Percentiles rank a stretch among this genome's conserved stretches.
These are phyloP conservation scores for Parasteatoda tepidariorum DNA, from an alignment of 1,140 invertebrate genomes.

Conservation along the genomic window DNA sequence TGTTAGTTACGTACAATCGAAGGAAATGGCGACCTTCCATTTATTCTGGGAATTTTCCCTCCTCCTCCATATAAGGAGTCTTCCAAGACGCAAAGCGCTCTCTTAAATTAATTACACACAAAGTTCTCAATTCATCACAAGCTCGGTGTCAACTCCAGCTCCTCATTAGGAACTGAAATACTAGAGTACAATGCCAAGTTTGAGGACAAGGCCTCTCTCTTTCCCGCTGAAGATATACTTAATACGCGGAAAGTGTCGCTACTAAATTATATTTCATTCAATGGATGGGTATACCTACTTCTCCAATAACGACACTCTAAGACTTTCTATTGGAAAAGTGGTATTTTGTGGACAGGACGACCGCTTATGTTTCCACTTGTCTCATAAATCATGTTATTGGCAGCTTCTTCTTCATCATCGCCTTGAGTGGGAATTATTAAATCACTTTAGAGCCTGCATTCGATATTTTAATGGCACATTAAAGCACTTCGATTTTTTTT, in stretches of 20 bases:
- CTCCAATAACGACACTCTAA: background rate
- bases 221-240: background rate
- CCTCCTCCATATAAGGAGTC: background rate
- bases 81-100: constrained; percentile 3
- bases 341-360: background rate
- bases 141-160: constrained; percentile 10
- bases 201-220: background rate
- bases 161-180: constrained; percentile 29
- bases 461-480: no score
- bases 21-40: background rate
- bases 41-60: constrained; percentile 32
- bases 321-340: background rate
- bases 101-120: constrained; percentile 54
- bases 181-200: constrained; percentile 16
- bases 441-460: no score
- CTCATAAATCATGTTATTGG: background rate
- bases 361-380: background rate
- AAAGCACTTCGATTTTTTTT: no score
- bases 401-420: background rate
- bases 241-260: background rate
- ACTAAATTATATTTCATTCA: constrained; percentile 9
- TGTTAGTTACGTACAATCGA: no score
- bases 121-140: constrained; percentile 45
- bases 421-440: background rate
- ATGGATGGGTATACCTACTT: background rate